These are phyloP conservation scores for Heteromyza rotundicornis DNA, from an alignment of 2,888 invertebrate genomes.

Conservation along the genomic window DNA sequence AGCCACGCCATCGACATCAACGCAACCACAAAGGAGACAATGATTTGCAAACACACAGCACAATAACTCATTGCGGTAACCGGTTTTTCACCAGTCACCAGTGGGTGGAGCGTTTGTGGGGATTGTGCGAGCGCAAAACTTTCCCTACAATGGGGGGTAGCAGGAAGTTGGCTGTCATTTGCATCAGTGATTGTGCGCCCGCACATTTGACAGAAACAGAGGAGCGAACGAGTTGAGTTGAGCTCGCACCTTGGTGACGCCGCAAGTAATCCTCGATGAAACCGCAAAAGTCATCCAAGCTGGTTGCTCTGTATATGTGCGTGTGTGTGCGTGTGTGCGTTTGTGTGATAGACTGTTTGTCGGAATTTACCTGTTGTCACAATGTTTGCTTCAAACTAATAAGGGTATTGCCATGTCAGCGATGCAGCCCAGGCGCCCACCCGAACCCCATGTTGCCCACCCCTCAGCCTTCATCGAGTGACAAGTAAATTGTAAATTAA, in stretches of 20 bases:
- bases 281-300: conserved; percentile 14
- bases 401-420: background rate
- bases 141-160: background rate
- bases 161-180: conserved; percentile 30
- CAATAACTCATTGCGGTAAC: conserved; percentile 9
- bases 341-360: background rate
- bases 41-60: conserved; percentile 1
- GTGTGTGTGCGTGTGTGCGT: conserved; percentile 2
- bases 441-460: too few relatives aligned
- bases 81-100: background rate
- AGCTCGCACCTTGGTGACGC: background rate
- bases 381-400: background rate
- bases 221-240: background rate
- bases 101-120: background rate
- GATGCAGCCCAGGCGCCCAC: too few relatives aligned
- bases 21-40: background rate
- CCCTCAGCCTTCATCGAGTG: too few relatives aligned
- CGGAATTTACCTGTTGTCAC: conserved; percentile 8
- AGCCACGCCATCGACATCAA: background rate
- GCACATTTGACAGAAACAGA: too few relatives aligned
- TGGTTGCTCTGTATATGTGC: background rate
- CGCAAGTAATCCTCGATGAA: background rate
- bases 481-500: too few relatives aligned
- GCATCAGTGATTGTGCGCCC: conserved; percentile 33
- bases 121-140: background rate